A percentile compares a stretch with the other conserved stretches of the same genome.
phyloP scores from a whole-genome alignment of 2,888 invertebrate genomes.

The Eristalis intricaria region DNA sequence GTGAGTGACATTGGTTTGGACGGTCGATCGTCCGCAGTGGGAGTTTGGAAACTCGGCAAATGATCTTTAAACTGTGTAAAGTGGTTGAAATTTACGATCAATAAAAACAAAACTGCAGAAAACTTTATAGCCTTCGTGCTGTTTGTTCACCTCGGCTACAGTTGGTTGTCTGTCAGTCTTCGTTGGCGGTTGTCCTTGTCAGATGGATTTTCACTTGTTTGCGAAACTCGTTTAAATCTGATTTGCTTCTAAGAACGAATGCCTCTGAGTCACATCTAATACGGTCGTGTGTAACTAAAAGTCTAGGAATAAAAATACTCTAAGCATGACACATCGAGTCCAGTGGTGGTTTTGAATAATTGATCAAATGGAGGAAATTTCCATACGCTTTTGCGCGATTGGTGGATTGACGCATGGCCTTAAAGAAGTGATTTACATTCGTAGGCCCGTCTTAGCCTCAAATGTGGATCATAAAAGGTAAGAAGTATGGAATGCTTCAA shows the following conservation, averaged over 20 bases:
- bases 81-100: neutral
- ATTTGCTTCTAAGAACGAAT: neutral
- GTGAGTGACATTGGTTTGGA: neutral
- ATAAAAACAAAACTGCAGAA: neutral
- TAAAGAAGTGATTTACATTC: neutral
- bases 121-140: neutral
- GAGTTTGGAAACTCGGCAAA: neutral
- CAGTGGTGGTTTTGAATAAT: neutral
- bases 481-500: no score
- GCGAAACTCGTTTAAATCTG: neutral
- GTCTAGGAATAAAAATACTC: neutral
- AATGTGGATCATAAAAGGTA: no score
- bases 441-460: no score
- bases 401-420: no score
- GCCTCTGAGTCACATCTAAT: neutral
- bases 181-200: neutral
- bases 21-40: no score
- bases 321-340: neutral
- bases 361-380: neutral
- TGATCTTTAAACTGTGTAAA: neutral
- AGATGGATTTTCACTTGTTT: neutral
- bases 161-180: neutral
- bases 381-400: neutral
- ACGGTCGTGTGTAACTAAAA: neutral
- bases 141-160: neutral